Base-by-base conservation (phyloP, 2,888 invertebrate species). In the Panopea generosa region DNA sequence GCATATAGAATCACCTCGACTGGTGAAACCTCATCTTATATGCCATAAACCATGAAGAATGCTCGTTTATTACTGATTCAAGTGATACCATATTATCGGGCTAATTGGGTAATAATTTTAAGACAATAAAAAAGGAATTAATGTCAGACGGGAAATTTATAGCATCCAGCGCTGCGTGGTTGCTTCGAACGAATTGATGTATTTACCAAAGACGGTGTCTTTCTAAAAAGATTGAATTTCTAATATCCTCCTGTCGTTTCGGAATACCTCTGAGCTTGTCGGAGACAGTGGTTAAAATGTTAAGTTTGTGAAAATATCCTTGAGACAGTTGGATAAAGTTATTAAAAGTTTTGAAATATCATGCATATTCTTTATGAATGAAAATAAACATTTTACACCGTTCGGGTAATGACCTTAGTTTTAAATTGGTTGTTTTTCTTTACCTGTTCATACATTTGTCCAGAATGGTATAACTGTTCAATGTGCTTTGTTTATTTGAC, bases 111-210 rank as follows among this genome's bases (percentile, higher is more conserved):
- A 52, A 57, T 72, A 61, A 80, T 76, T 72, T 65, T 26, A 52
- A 67, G 57, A 76, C 72, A 72, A 69, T 80, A 80, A 80, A 80
- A 75, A 38, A 24, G 53, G 40, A 69, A 80, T 80, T 76, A 80
- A 75, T 62, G 79, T 80, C 79, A 60, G 27, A 16, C 7, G 20
- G 56, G 18, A n/a, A 56, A 38, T 56, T 56, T 56, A 56, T 56
- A 22, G 38, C 18, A 11, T n/a, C 9, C 56, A 56, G 18, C 14
- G 6, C n/a, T 27, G n/a, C 53, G 26, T 26, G 4, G 53, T 26
- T 7, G 16, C 16, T 45, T n/a, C 7, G 20, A n/a, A 18, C 16
- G 45, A 16, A 16, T 11, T 40, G 40, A 40, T n/a, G n/a, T n/a
- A n/a, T n/a, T n/a, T n/a, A n/a, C n/a, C n/a, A n/a, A n/a, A n/a